Conservation (phyloP, 1,140 invertebrate genomes). For the Leptinotarsa texana region DNA sequence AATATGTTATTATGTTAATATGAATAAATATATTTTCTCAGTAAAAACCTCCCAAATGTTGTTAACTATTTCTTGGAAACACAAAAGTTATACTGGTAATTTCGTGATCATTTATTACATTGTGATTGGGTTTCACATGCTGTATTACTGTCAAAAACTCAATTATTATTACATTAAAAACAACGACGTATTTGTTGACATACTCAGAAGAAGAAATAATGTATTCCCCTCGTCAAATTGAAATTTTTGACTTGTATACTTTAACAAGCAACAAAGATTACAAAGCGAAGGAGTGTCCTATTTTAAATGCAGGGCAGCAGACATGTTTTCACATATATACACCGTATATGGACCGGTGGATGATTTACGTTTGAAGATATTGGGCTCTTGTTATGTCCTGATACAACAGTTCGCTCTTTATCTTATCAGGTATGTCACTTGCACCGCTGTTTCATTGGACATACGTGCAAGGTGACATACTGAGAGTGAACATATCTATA, state of each 20-base stretch:
- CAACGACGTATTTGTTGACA: too few relatives aligned
- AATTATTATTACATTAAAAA: too few relatives aligned
- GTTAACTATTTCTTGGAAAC: too few relatives aligned
- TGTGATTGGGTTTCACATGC: too few relatives aligned
- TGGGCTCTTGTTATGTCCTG: constrained; percentile 20
- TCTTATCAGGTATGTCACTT: constrained; percentile 24
- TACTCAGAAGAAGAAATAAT: too few relatives aligned
- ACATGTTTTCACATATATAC: constrained; percentile 10
- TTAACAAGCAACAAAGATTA: background rate
- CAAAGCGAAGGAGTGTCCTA: constrained; percentile 12
- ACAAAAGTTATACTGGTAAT: too few relatives aligned
- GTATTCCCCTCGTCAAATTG: constrained; percentile 10
- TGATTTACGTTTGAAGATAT: constrained; percentile 28
- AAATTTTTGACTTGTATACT: constrained; percentile 11
- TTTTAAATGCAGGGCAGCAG: constrained; percentile 26
- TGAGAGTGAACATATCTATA: constrained; percentile 12
- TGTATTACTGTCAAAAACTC: too few relatives aligned
- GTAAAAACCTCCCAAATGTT: too few relatives aligned
- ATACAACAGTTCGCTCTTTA: constrained; percentile 29
- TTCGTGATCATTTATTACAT: too few relatives aligned
- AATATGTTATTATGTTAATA: too few relatives aligned
- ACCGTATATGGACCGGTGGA: constrained; percentile 26
- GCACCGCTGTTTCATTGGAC: constrained; percentile 12
- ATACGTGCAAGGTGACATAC: constrained; percentile 26
- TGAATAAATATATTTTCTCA: too few relatives aligned